Conservation (phyloP, 2,888 invertebrate genomes). For the Agrotis exclamationis region DNA sequence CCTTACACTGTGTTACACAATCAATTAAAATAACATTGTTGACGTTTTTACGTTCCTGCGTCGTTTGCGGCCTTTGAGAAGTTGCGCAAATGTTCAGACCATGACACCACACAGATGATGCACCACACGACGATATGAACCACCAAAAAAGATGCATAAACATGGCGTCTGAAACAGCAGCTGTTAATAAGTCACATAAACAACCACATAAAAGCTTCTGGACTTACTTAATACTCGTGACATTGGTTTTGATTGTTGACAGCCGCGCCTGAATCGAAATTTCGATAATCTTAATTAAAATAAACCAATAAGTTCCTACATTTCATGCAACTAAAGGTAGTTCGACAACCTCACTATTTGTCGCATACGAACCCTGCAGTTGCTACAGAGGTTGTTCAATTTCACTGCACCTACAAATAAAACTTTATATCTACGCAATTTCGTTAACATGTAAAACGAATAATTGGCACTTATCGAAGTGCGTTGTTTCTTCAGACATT, state of each 20-base stretch:
- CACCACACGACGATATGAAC: slow-evolving; percentile 2
- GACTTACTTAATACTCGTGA: slow-evolving; percentile 44
- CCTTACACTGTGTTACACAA: slow-evolving; percentile 57
- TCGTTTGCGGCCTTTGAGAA: slow-evolving; percentile 41
- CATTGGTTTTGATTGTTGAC: slow-evolving; percentile 57
- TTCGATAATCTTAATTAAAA: slow-evolving; percentile 43
- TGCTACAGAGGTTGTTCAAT: slow-evolving; percentile 32
- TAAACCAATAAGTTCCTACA: slow-evolving; percentile 47
- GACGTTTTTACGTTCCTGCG: slow-evolving; percentile 48
- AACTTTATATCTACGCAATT: slow-evolving; percentile 36
- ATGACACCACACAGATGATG: slow-evolving; percentile 53
- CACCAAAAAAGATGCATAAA: slow-evolving; percentile 40
- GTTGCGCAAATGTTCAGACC: slow-evolving; percentile 60
- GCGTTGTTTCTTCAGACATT: slow-evolving; percentile 71
- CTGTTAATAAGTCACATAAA: slow-evolving; percentile 45
- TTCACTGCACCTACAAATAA: slow-evolving; percentile 28
- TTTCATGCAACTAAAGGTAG: slow-evolving; percentile 44
- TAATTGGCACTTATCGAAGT: slow-evolving; percentile 66
- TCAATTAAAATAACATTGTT: slow-evolving; percentile 57
- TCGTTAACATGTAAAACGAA: slow-evolving; percentile 62
- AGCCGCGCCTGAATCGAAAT: slow-evolving; percentile 33
- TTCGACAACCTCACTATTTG: slow-evolving; percentile 33
- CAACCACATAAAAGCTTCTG: slow-evolving; percentile 41
- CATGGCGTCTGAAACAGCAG: slow-evolving; percentile 22
- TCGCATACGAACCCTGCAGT: slow-evolving; percentile 17